A percentile compares a stretch with the other conserved stretches of the same genome.
Evolutionary conservation across 2,797 vertebrate genomes (phyloP).

Genomic region (Molossus molossus): DNA sequence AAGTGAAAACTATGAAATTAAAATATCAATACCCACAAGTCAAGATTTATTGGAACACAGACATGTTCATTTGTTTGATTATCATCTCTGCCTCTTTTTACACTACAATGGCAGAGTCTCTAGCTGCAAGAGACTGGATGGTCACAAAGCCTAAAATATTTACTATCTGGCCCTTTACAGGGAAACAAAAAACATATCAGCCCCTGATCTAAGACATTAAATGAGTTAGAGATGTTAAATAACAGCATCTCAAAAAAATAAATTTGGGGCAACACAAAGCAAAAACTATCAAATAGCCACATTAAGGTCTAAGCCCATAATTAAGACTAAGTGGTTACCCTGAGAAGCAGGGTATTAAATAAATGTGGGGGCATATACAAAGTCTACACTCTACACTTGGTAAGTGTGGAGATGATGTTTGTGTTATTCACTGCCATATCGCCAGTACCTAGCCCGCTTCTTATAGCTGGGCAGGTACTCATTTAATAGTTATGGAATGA

Average conservation of each 20-base stretch:
- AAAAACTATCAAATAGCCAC: not conserved
- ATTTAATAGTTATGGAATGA: not conserved
- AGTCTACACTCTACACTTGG: not conserved
- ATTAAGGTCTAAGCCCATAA: not conserved
- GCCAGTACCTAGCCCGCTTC: not conserved
- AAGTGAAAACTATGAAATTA: conserved; percentile 33
- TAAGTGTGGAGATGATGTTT: not conserved
- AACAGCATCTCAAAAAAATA: conserved; percentile 56
- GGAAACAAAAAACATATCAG: not conserved
- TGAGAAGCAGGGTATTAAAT: not conserved
- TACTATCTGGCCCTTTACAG: not conserved
- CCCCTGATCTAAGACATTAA: not conserved
- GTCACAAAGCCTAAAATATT: not conserved
- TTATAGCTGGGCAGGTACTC: not conserved
- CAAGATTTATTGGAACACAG: not conserved
- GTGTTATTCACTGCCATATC: not conserved
- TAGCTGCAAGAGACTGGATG: not conserved
- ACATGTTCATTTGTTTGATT: not conserved
- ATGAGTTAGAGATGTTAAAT: conserved; percentile 3
- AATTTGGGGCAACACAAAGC: conserved; percentile 57
- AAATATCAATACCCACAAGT: conserved; percentile 6
- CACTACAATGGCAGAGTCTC: not conserved
- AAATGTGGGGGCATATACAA: not conserved
- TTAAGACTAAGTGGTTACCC: not conserved
- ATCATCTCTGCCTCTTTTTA: not conserved